A percentile compares a stretch with the other conserved stretches of the same genome.
Evolutionary conservation across 2,797 vertebrate species (phyloP).

Genomic region (Darevskia nairensis): DNA sequence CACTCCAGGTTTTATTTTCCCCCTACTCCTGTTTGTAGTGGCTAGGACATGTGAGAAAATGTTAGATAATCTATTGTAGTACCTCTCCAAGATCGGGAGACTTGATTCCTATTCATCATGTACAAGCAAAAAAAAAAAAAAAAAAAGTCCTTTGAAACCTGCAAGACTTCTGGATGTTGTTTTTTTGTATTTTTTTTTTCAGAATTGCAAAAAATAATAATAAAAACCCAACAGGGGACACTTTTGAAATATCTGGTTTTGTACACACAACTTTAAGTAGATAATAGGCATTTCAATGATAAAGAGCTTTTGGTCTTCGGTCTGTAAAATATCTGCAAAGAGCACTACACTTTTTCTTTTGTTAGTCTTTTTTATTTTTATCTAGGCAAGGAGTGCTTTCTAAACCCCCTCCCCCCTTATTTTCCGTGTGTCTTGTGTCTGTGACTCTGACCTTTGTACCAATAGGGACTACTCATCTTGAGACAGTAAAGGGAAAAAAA

Average conservation of each 20-base stretch:
- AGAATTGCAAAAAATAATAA: constrained; percentile 31
- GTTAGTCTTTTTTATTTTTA: not conserved
- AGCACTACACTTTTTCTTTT: constrained; percentile 12
- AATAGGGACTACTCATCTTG: constrained; percentile 12
- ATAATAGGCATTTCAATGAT: constrained; percentile 11
- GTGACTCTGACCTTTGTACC: constrained; percentile 45
- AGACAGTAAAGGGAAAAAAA: constrained; percentile 12
- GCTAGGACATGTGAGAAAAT: constrained; percentile 29
- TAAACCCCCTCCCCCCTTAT: not conserved
- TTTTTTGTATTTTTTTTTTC: constrained; percentile 35
- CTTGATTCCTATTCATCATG: constrained; percentile 14
- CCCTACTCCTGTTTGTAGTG: constrained; percentile 47
- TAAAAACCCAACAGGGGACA: not conserved
- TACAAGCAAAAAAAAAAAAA: constrained; percentile 24
- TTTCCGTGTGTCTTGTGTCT: constrained; percentile 38
- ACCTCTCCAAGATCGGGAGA: constrained; percentile 10
- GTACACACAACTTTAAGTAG: constrained; percentile 33
- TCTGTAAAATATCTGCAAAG: constrained; percentile 33
- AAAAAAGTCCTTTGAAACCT: constrained; percentile 21
- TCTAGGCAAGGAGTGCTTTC: constrained; percentile 23
- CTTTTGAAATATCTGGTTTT: constrained; percentile 56
- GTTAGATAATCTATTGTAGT: constrained; percentile 35
- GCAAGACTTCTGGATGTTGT: constrained; percentile 42
- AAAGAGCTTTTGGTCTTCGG: constrained; percentile 32
- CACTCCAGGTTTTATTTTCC: constrained; percentile 29